phyloP scores from a whole-genome alignment of 2,888 invertebrate genomes.

The Tipula vernalis region DNA sequence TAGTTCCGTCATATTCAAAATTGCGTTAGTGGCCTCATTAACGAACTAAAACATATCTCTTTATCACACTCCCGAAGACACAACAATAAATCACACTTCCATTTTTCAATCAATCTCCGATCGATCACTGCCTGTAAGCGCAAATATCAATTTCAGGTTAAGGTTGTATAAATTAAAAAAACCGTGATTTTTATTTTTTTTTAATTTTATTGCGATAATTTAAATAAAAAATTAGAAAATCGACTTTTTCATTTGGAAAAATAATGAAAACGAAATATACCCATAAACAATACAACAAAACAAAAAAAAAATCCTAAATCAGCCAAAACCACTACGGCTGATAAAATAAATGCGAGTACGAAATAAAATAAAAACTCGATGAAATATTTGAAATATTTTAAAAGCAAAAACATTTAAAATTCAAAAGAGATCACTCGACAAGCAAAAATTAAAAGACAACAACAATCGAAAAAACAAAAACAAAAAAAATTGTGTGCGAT shows the following conservation, averaged over 20 bases:
- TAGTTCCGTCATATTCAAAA: too few relatives aligned
- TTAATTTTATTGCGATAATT: background rate
- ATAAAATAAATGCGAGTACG: background rate
- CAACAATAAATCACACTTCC: background rate
- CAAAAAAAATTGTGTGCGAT: background rate
- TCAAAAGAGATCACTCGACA: background rate
- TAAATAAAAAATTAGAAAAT: background rate
- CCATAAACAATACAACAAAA: background rate
- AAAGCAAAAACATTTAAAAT: background rate
- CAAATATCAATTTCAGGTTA: background rate
- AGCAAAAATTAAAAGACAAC: background rate
- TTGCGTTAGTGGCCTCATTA: too few relatives aligned
- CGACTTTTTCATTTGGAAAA: background rate
- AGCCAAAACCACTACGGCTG: constrained; percentile 4
- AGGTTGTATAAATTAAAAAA: background rate
- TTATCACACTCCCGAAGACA: background rate
- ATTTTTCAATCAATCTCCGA: background rate
- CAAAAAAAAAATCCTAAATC: background rate
- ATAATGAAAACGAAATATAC: background rate
- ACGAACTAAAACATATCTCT: background rate
- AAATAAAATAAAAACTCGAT: background rate
- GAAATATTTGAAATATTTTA: background rate
- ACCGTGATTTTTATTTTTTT: background rate
- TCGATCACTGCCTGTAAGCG: background rate
- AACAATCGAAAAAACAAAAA: background rate